Conservation (phyloP, 2,888 invertebrate species). For the Drosophila setosimentum region DNA sequence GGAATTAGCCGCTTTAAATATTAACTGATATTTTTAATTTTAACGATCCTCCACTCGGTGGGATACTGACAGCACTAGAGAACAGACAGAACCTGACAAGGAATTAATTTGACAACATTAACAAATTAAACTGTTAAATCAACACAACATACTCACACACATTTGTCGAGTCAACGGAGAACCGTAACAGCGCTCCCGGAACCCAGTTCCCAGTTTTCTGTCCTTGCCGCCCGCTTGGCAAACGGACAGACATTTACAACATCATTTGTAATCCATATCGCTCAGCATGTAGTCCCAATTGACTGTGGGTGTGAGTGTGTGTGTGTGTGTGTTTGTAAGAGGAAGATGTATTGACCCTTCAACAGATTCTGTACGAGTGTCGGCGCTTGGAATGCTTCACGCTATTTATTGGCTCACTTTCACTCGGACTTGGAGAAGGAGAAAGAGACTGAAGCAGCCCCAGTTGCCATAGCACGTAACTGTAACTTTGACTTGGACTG, state of each 20-base stretch:
- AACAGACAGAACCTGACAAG: slow-evolving; percentile 61
- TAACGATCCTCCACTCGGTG: slow-evolving; percentile 32
- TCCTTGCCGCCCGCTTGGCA: slow-evolving; percentile 35
- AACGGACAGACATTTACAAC: slow-evolving; percentile 74
- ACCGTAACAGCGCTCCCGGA: slow-evolving; percentile 40
- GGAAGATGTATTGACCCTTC: slow-evolving; percentile 82
- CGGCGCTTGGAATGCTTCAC: slow-evolving; percentile 72
- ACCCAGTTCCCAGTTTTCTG: slow-evolving; percentile 14
- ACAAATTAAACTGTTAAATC: slow-evolving; percentile 83
- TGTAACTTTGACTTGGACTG: slow-evolving; percentile 1
- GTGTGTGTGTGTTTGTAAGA: slow-evolving; percentile 32
- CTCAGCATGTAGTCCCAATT: slow-evolving; percentile 78
- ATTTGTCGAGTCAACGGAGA: slow-evolving; percentile 45
- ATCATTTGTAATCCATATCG: slow-evolving; percentile 82
- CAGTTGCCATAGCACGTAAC: slow-evolving; percentile 16
- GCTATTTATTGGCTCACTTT: slow-evolving; percentile 82
- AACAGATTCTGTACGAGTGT: slow-evolving; percentile 58
- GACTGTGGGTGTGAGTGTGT: slow-evolving; percentile 31
- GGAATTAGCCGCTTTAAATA: not conserved
- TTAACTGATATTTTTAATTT: not conserved
- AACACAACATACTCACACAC: slow-evolving; percentile 39
- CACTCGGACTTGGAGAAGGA: slow-evolving; percentile 50
- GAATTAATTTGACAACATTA: slow-evolving; percentile 84
- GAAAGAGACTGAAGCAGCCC: not conserved
- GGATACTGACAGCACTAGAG: slow-evolving; percentile 45